Evolutionary conservation across 2,113 vertebrate genomes (phyloP), one percentile per base, ranked within the genome.

Genomic region (Sander vitreus): DNA sequence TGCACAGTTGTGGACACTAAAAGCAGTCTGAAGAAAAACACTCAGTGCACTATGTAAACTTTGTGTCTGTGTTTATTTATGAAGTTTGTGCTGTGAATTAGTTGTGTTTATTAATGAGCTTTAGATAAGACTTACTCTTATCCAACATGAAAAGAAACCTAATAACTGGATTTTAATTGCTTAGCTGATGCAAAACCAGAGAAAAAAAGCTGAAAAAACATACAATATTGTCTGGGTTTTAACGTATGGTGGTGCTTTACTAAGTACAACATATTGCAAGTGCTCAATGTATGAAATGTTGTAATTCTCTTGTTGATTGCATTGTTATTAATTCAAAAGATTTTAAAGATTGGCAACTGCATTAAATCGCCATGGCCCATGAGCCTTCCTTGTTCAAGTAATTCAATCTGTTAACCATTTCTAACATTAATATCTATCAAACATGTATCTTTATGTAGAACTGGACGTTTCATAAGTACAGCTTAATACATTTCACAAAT

Each of bases 91-190:
- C 39, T 63, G 39, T 66, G 45, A 86, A 75, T 70, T 74, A 75
- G 63, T 70, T 1, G 30, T 30, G 33, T 74, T 77, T 39, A 25
- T 51, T 68, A 76, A 63, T 11, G 15, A 76, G 54, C 45, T 54
- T 51, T 23, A 58, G 71, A 82, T 73, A 73, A 78, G 60, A 58
- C 45, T 51, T 45, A 11, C 18, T 47, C 16, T 73, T 51, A 70
- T 73, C 64, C 36, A 54, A 15, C 48, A 51, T 65, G 11, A 55
- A 64, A 48, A 64, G 2, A 60, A 76, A 65, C 10, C 18, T 11
- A 63, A 76, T 79, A 39, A 33, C 19, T 73, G 66, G 36, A 72
- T 75, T 62, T 82, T 53, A 71, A 78, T 77, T 81, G 72, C 66
- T 83, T 27, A 36, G 30, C 13, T 65, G 43, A 77, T 27, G 19